phyloP scores from a whole-genome alignment of 1,140 invertebrate genomes.

The Aphelinus certus region DNA sequence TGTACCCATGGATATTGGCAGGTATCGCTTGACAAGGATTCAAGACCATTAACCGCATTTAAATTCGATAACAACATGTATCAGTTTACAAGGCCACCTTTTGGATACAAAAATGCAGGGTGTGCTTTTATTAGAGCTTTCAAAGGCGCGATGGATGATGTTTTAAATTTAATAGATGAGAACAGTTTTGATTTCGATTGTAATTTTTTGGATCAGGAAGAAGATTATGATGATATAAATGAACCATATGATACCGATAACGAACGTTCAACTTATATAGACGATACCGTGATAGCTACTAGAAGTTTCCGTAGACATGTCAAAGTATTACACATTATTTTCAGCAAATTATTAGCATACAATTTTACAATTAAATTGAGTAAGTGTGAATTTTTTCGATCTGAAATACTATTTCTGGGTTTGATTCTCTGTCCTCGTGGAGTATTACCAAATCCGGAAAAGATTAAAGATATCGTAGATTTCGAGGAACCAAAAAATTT shows the following conservation, averaged over 20 bases:
- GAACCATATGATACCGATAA: too few relatives aligned
- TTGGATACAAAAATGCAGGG: constrained; percentile 52
- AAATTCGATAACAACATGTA: constrained; percentile 47
- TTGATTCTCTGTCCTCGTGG: constrained; percentile 43
- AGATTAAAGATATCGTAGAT: constrained; percentile 48
- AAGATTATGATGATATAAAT: background rate
- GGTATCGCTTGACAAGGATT: constrained; percentile 45
- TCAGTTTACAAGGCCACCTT: constrained; percentile 48
- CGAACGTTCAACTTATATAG: too few relatives aligned
- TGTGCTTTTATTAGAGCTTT: constrained; percentile 47
- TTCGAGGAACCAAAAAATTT: constrained; percentile 51
- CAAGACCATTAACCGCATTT: constrained; percentile 52
- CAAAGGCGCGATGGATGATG: constrained; percentile 20
- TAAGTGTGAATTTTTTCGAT: constrained; percentile 42
- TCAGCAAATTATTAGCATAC: constrained; percentile 36
- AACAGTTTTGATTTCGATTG: too few relatives aligned
- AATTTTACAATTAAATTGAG: constrained; percentile 42
- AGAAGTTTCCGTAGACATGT: constrained; percentile 37
- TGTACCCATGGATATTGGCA: constrained; percentile 53
- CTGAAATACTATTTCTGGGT: constrained; percentile 43
- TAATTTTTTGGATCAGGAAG: too few relatives aligned
- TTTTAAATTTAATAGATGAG: too few relatives aligned
- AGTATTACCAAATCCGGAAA: constrained; percentile 50
- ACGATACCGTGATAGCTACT: constrained; percentile 47
- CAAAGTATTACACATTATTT: constrained; percentile 39